Base-by-base conservation (phyloP, 2,888 invertebrate genomes). In the Cephus sareptanus region DNA sequence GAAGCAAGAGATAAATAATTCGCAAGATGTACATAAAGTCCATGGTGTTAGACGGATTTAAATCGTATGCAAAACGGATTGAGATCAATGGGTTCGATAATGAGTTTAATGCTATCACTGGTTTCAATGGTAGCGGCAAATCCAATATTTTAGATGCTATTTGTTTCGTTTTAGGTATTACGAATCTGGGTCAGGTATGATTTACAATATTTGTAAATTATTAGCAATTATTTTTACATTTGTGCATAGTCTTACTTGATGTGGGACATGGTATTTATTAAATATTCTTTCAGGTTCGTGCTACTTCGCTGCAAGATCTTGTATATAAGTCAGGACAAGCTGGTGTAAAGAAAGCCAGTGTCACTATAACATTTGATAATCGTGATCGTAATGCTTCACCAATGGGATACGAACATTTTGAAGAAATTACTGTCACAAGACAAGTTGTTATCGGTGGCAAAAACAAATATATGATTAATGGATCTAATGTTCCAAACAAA, bases 251-350 rank as follows among this genome's bases (percentile, higher is more conserved):
- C 69, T 78, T 13, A 76, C 2, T 56, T 56, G 2, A 23, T 56
- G 23, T 30, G 9, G 30, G 3, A 30, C 71, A 71, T 30, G 11
- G 4, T 71, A 71, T 23, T 23, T 23, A 56, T 56, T 56, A 9
- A 56, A 56, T 56, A 56, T 56, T 23, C 56, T 89, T 87, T 34
- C 86, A 98, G 98, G 98, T 99, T 11, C 94, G 99, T 84, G 98
- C 98, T 4, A 94, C 95, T 56, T 97, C 95, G 82, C 92, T 99
- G 35, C 98, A 98, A 92, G 99, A 99, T 89, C 93, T 99, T 81
- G 98, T 99, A n/a, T 99, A 97, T 92, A 99, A 99, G 92, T 96
- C 96, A 92, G 99, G 99, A 0, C 98, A 99, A 90, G 98, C 98
- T 1, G 99, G 99, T 1, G 94, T 99, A 76, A 98, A 96, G 11